Evolutionary conservation across 2,113 vertebrate genomes (phyloP), one percentile per base, ranked within the genome.

Genomic region (Pterocles burchelli): DNA sequence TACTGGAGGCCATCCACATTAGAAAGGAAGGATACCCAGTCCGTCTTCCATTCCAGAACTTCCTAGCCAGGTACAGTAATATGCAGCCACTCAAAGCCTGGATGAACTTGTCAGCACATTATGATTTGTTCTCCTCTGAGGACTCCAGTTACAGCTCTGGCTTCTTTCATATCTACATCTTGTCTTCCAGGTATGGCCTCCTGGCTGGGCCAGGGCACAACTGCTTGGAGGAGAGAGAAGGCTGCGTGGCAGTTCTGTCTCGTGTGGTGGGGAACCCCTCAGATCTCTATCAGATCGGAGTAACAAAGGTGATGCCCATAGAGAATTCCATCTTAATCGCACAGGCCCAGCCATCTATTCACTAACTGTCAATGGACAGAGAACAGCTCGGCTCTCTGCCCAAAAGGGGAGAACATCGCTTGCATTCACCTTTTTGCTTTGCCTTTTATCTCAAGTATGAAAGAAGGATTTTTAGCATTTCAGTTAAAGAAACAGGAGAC

Each of bases 21-120:
- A 97, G 96, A 45, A 98, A 98, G 48, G 96, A 99, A 70, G 98
- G 99, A 41, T 99, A 98, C 85, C 99, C 99, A 1, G 66, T 99
- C 72, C 98, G 97, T 12, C 84, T 99, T 41, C 95, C 97, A 25
- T 99, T 99, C 90, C 95, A 67, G 57, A 92, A 85, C 84, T 99
- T 99, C 90, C 96, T 99, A 71, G 97, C 97, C 96, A 99, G 99
- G 99, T 99, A 89, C 55, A 66, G 63, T 59, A 46, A 0, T 38
- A 34, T 62, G 17, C 48, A 65, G 84, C 49, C 31, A n/a, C 31
- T 68, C 7, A 29, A 29, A 49, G 8, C 46, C 70, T 73, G 36
- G 7, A 25, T 54, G 38, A 10, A 78, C 16, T 67, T 48, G 20
- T 22, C 34, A 62, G 33, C 9, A 38, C 48, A 7, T 22, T 41